Evolutionary conservation across 1,140 invertebrate genomes (phyloP), one percentile per base, ranked within the genome.

Genomic region (Subanguina moxae): DNA sequence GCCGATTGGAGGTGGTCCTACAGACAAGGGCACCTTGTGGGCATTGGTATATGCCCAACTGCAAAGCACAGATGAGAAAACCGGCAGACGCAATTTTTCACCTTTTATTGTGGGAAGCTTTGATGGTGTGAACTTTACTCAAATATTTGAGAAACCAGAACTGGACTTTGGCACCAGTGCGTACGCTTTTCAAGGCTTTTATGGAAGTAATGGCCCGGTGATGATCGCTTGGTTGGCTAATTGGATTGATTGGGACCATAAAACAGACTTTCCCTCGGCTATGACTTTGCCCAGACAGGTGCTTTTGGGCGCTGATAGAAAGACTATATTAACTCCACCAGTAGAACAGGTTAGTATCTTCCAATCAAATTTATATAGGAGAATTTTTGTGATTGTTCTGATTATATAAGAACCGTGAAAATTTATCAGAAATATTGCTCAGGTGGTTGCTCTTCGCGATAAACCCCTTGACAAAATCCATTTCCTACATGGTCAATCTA

Each of bases 131-230:
- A 52, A 52, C n/a, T 52, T 52, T 52, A 21, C n/a, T 3, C 3
- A 52, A 52, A 15, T 21, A 15, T 52, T 52, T 52, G 48, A 52
- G 28, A 25, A 61, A 65, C 32, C 58, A 32, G 61, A 68, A 56
- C 30, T 68, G 19, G 66, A 68, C 21, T 68, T 68, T 52, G 65
- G 61, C 25, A 64, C 66, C 15, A 30, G 56, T 30, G 57, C 66
- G 25, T 68, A 68, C 25, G 66, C 66, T 7, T 68, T 68, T 48
- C 66, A 68, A 56, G 57, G 45, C 0, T 61, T 67, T n/a, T 67
- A 62, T 58, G 52, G 45, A 13, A 19, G n/a, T 15, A 45, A 65
- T 32, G 43, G 45, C 21, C 48, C 61, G 11, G 17, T 68, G 46
- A 48, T 30, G 27, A 68, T 68, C 46, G 66, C 32, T 23, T 68